phyloP scores from a whole-genome alignment of 30 jellyfish, hydroid and myxozoan species.

The Haliclystus octoradiatus region DNA sequence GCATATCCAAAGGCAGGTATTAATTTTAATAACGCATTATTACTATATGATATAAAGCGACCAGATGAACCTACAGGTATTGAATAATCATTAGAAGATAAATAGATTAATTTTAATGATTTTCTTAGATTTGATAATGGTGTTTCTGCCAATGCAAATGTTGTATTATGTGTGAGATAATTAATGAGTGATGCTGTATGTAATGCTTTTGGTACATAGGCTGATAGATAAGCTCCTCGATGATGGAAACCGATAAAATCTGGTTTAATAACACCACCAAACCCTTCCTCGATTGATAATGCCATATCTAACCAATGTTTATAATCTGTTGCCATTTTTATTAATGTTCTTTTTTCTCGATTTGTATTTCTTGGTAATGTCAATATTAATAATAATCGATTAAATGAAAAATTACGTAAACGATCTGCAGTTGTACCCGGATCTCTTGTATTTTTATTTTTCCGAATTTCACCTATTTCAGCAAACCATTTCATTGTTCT shows the following conservation, averaged over 20 bases:
- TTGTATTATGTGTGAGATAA: constrained; percentile 3
- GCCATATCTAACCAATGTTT: constrained; percentile 19
- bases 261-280: constrained; percentile 26
- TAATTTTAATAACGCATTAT: not conserved
- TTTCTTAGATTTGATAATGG: not conserved
- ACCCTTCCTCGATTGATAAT: constrained; percentile 12
- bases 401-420: not conserved
- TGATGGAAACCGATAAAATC: constrained; percentile 30
- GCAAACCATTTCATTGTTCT: constrained; percentile 16
- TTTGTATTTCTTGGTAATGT: constrained; percentile 14
- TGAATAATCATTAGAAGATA: not conserved
- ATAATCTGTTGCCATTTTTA: not conserved
- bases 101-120: constrained; percentile 1
- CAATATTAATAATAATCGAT: constrained; percentile 4
- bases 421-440: constrained; percentile 31
- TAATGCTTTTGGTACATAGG: constrained; percentile 14
- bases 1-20: constrained; percentile 22
- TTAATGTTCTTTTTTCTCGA: constrained; percentile 1
- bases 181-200: constrained; percentile 9
- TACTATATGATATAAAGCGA: not conserved
- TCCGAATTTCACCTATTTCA: constrained; percentile 23
- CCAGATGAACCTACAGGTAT: constrained; percentile 25
- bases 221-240: constrained; percentile 18
- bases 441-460: not conserved
- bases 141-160: constrained; percentile 8